Conservation (phyloP, 2,797 vertebrate species). For the Thunnus albacares region DNA sequence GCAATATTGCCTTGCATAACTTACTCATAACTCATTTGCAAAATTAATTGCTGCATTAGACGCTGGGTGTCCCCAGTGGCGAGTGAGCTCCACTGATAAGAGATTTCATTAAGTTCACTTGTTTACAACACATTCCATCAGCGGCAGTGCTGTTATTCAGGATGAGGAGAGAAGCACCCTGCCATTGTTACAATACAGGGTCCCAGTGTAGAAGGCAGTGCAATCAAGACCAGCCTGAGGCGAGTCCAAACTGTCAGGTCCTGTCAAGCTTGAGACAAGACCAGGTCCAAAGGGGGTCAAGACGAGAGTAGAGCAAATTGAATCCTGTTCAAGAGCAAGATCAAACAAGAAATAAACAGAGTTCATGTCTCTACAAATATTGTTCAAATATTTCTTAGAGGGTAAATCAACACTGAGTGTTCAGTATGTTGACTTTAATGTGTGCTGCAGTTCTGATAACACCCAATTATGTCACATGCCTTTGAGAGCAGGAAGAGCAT, state of each 20-base stretch:
- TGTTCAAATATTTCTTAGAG: background rate
- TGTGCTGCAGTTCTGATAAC: background rate
- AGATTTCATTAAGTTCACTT: slow-evolving; percentile 75
- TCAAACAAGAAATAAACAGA: background rate
- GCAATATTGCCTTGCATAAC: slow-evolving; percentile 64
- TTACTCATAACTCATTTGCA: slow-evolving; percentile 75
- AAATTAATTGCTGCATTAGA: slow-evolving; percentile 76
- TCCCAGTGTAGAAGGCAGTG: background rate
- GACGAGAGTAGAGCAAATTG: background rate
- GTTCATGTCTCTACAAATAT: background rate
- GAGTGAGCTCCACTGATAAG: slow-evolving; percentile 59
- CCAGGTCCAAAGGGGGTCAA: background rate
- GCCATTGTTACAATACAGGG: slow-evolving; percentile 15
- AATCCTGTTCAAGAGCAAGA: background rate
- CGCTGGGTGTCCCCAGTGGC: slow-evolving; percentile 60
- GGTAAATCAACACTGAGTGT: background rate
- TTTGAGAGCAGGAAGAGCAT: background rate
- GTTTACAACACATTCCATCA: slow-evolving; percentile 71
- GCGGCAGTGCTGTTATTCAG: slow-evolving; percentile 36
- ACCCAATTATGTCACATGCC: background rate
- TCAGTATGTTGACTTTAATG: background rate
- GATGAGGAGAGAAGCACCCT: slow-evolving; percentile 32
- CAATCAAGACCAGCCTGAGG: background rate
- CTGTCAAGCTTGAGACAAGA: background rate
- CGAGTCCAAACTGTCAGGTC: background rate